Conservation (phyloP, 30 jellyfish, hydroid and myxozoan species). For the Aurelia sp. region DNA sequence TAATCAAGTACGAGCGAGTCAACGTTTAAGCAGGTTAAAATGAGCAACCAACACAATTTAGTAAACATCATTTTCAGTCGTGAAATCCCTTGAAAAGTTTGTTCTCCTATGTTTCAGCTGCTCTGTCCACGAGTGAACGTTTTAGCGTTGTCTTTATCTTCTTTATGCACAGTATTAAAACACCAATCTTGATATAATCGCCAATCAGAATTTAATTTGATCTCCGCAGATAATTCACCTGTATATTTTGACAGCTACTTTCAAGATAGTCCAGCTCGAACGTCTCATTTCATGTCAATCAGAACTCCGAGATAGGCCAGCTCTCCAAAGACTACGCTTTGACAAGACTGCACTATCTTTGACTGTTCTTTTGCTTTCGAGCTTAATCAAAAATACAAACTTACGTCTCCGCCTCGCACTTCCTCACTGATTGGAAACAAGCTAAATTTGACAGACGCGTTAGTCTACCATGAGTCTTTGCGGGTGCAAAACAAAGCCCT, state of each 20-base stretch:
- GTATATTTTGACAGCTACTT: not conserved
- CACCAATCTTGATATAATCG: not conserved
- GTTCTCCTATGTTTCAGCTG: too few species aligned
- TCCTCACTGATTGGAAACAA: slow-evolving; percentile 1
- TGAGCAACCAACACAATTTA: not conserved
- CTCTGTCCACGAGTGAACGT: too few species aligned
- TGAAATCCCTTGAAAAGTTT: too few species aligned
- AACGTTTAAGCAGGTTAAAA: not conserved
- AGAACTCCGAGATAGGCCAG: too few species aligned
- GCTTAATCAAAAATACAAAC: not conserved
- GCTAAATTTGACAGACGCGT: slow-evolving; percentile 11
- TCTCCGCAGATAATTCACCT: not conserved
- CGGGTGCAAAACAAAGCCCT: slow-evolving; percentile 59
- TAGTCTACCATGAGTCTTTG: slow-evolving; percentile 19
- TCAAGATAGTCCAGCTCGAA: too few species aligned
- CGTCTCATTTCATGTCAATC: too few species aligned
- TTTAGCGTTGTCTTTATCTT: too few species aligned
- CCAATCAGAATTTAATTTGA: not conserved
- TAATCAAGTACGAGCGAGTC: slow-evolving; percentile 45
- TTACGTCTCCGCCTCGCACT: not conserved
- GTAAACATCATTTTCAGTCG: not conserved
- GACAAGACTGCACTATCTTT: not conserved
- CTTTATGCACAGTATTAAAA: too few species aligned
- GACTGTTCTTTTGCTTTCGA: not conserved
- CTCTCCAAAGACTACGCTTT: too few species aligned